Base-by-base conservation (phyloP, 2,888 invertebrate genomes). In the Eupeodes latifasciatus region DNA sequence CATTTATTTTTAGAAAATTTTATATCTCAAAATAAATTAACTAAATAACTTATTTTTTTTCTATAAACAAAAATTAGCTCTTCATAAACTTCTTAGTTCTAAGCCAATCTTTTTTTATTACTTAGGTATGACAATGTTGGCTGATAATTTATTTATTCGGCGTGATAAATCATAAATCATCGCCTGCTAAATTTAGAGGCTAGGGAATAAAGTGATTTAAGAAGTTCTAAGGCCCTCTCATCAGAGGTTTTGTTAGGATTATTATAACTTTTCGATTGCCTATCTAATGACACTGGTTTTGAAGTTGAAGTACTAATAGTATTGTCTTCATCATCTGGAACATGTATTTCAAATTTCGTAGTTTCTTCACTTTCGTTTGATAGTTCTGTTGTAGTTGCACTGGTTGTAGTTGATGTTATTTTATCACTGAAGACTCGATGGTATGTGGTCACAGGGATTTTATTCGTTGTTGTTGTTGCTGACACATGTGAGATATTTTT, bases 181-280 rank as follows among this genome's bases (percentile, higher is more conserved):
- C 94, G 94, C 94, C 95, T 95, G 91, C 97, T 97, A 95, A 97
- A 97, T 94, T 96, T 96, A 27, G 97, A 96, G 80, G 97, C 97
- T 92, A 98, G 96, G 89, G 96, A 96, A 93, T 97, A 98, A 81
- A 98, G 94, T 89, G 97, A 97, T 94, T 97, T 96, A 92, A 98
- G 95, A 90, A 98, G 94, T 93, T 97, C 97, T 91, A 98, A 94
- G 14, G 97, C 97, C 92, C 97, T 95, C 34, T 96, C 95, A 91
- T 97, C 97, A 14, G 97, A 96, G 75, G 95, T 94, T 36, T 85
- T 89, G 83, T 88, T 88, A 3, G 88, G 88, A 74, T 88, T 88
- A 5, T 81, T 64, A 47, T 75, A 69, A 44, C 59, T 67, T 36
- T 81, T 81, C 6, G 69, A 34, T 36, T 90, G 59, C 34, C 79